Evolutionary conservation across 2,888 invertebrate species (phyloP).

Genomic region (Eilema griseolum): DNA sequence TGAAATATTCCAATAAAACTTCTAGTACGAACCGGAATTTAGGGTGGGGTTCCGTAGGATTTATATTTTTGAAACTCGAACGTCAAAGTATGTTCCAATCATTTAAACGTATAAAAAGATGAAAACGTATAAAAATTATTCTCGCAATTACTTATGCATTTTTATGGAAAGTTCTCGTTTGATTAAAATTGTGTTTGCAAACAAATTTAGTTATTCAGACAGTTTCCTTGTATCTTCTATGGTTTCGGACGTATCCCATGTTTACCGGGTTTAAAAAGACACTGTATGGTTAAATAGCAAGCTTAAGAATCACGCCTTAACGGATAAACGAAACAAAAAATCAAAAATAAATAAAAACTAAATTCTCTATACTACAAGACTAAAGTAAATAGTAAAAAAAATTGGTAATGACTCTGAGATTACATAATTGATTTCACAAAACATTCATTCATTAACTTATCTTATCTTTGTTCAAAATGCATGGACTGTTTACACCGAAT

Average conservation of each 20-base stretch:
- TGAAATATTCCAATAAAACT: slow-evolving; percentile 20
- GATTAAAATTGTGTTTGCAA: too few relatives aligned
- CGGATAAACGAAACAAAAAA: not conserved
- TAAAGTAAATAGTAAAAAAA: not conserved
- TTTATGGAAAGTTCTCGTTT: too few relatives aligned
- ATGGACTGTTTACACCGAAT: not conserved
- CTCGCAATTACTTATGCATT: too few relatives aligned
- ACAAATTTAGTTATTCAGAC: too few relatives aligned
- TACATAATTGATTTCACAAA: not conserved
- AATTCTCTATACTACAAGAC: not conserved
- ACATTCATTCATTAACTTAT: not conserved
- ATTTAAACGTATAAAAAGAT: too few relatives aligned
- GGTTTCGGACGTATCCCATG: too few relatives aligned
- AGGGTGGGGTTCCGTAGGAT: not conserved
- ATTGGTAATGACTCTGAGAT: not conserved
- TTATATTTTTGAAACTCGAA: not conserved
- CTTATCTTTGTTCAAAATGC: not conserved
- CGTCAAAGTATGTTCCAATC: too few relatives aligned
- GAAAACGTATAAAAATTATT: too few relatives aligned
- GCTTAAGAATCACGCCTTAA: not conserved
- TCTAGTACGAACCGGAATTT: too few relatives aligned
- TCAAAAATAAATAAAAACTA: not conserved
- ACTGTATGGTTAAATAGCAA: not conserved
- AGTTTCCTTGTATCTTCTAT: too few relatives aligned
- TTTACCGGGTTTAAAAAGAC: too few relatives aligned